phyloP scores from a whole-genome alignment of 2,797 vertebrate genomes.

The Saxicola maurus region DNA sequence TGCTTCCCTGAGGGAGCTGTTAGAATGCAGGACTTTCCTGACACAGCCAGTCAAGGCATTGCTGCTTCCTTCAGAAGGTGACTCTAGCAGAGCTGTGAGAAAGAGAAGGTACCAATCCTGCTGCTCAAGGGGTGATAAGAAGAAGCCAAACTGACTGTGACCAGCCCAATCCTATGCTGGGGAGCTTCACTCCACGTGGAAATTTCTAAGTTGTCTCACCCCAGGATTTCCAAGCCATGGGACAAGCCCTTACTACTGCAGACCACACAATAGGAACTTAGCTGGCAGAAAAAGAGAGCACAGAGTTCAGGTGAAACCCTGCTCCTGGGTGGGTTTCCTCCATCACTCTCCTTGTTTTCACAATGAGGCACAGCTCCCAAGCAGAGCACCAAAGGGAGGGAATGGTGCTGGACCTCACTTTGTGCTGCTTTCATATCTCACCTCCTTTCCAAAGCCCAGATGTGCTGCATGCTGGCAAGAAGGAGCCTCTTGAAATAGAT shows the following conservation, averaged over 20 bases:
- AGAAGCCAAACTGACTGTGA: not conserved
- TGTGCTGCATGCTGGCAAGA: not conserved
- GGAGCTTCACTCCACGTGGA: accelerated
- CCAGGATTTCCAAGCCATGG: not conserved
- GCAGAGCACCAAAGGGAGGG: accelerated
- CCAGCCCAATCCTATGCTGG: not conserved
- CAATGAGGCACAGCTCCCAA: accelerated
- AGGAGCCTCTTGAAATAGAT: not conserved
- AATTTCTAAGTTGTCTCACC: not conserved
- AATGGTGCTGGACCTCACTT: not conserved
- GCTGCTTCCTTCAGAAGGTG: not conserved
- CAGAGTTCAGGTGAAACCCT: not conserved
- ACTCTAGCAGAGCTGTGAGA: not conserved
- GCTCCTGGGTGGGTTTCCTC: not conserved
- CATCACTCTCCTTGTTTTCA: not conserved
- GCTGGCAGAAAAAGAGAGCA: not conserved
- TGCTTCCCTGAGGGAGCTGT: not conserved
- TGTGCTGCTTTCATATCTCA: not conserved
- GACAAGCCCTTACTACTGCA: not conserved
- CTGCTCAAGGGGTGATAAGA: not conserved
- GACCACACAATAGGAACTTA: accelerated
- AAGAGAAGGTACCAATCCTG: not conserved
- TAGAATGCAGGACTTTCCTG: not conserved
- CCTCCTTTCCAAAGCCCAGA: not conserved
- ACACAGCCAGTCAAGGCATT: accelerated